Evolutionary conservation across 2,797 vertebrate species (phyloP).

Genomic region (Neomorphus geoffroyi): DNA sequence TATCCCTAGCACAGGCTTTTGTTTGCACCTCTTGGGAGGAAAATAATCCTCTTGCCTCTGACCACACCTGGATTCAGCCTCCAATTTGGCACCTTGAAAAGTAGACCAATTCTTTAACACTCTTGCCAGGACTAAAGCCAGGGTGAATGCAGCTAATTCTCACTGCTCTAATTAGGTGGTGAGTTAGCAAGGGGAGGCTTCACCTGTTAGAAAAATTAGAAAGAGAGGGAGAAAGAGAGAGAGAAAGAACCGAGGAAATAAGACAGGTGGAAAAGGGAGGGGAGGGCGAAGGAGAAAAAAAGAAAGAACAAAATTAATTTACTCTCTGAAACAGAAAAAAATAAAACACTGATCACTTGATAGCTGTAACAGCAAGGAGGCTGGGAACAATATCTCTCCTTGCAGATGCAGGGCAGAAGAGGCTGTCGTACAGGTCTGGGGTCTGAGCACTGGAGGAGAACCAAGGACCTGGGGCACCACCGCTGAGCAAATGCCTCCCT

Average conservation of each 20-base stretch:
- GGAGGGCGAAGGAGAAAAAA: neutral
- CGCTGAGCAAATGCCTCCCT: neutral
- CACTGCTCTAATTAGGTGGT: slow-evolving; percentile 56
- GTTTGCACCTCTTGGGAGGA: slow-evolving; percentile 71
- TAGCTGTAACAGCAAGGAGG: neutral
- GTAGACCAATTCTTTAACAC: slow-evolving; percentile 62
- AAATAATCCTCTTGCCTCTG: slow-evolving; percentile 63
- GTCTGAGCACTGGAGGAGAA: neutral
- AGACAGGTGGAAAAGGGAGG: neutral
- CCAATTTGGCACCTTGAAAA: slow-evolving; percentile 71
- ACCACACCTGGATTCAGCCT: slow-evolving; percentile 70
- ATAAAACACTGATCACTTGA: neutral
- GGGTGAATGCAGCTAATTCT: slow-evolving; percentile 68
- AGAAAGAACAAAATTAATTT: neutral
- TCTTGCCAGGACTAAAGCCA: slow-evolving; percentile 52
- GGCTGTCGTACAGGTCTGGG: neutral
- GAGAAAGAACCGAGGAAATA: neutral
- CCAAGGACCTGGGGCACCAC: neutral
- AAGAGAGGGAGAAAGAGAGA: neutral
- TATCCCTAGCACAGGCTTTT: slow-evolving; percentile 54
- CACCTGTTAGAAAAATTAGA: slow-evolving; percentile 9
- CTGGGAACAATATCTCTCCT: neutral
- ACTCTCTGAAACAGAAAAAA: neutral
- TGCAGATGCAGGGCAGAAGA: neutral
- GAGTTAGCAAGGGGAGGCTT: slow-evolving; percentile 32